phyloP scores from a whole-genome alignment of 2,113 vertebrate genomes.

The Callaeas wilsoni region DNA sequence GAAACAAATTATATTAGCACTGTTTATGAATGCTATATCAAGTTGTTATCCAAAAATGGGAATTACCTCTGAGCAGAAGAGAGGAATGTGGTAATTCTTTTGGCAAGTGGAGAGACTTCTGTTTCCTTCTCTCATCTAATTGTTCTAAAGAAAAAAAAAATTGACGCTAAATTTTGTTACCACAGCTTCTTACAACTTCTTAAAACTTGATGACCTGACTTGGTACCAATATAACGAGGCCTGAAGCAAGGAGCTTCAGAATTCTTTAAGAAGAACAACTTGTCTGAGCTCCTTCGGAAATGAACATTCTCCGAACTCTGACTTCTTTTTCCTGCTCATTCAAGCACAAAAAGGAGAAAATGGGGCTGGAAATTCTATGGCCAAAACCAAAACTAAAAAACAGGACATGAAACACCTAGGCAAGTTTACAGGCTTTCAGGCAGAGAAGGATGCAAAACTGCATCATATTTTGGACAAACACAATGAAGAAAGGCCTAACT shows the following conservation, averaged over 20 bases:
- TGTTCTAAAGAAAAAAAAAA: not conserved
- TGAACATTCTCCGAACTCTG: not conserved
- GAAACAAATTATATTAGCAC: constrained; percentile 20
- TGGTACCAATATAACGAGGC: not conserved
- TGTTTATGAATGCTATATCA: not conserved
- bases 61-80: constrained; percentile 7
- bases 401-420: not conserved
- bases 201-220: not conserved
- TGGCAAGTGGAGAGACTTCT: not conserved
- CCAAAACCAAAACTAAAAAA: not conserved
- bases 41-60: not conserved
- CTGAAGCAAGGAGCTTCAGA: not conserved
- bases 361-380: not conserved
- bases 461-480: not conserved
- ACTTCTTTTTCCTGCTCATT: constrained; percentile 6
- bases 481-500: not conserved
- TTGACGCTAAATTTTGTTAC: not conserved
- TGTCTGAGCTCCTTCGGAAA: not conserved
- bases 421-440: not conserved
- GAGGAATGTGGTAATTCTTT: not conserved
- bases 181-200: not conserved
- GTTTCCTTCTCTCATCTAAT: not conserved
- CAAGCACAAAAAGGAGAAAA: constrained; percentile 17
- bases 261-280: not conserved
- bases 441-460: not conserved